A percentile compares a stretch with the other conserved stretches of the same genome.
Evolutionary conservation across 2,797 vertebrate species (phyloP).

Genomic region (Phylloscopus collybita): DNA sequence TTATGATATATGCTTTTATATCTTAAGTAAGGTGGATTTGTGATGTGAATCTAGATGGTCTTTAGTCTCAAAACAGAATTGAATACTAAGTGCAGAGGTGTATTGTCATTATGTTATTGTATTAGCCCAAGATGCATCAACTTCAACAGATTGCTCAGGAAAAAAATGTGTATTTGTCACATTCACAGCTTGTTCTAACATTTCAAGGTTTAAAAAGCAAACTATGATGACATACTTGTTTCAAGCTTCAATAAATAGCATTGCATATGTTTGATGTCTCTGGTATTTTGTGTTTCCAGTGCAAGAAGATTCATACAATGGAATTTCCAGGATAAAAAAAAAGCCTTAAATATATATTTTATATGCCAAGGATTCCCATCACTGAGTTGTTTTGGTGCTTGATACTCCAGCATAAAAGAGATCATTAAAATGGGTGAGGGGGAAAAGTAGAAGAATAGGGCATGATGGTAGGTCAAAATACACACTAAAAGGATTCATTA

Average conservation of each 20-base stretch:
- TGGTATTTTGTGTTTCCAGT: not conserved
- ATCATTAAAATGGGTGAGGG: not conserved
- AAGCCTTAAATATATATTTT: not conserved
- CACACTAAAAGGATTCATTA: not conserved
- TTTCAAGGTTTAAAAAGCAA: constrained; percentile 44
- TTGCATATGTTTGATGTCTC: constrained; percentile 22
- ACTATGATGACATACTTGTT: constrained; percentile 32
- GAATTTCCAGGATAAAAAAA: not conserved
- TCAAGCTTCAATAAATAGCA: constrained; percentile 72
- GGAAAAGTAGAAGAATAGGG: not conserved
- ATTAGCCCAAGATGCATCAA: not conserved
- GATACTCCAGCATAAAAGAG: not conserved
- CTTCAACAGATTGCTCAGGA: constrained; percentile 15
- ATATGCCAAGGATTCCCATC: not conserved
- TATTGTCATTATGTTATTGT: not conserved
- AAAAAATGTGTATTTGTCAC: not conserved
- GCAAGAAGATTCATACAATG: not conserved
- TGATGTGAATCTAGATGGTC: not conserved
- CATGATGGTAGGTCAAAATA: not conserved
- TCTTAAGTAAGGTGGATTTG: not conserved
- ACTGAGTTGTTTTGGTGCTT: not conserved
- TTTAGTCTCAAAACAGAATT: not conserved
- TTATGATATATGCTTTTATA: not conserved
- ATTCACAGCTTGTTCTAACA: constrained; percentile 20
- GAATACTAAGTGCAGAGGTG: not conserved